A percentile compares a stretch with the other conserved stretches of the same genome.
Conservation (phyloP, 1,140 invertebrate species). For the Anthonomus grandis region DNA sequence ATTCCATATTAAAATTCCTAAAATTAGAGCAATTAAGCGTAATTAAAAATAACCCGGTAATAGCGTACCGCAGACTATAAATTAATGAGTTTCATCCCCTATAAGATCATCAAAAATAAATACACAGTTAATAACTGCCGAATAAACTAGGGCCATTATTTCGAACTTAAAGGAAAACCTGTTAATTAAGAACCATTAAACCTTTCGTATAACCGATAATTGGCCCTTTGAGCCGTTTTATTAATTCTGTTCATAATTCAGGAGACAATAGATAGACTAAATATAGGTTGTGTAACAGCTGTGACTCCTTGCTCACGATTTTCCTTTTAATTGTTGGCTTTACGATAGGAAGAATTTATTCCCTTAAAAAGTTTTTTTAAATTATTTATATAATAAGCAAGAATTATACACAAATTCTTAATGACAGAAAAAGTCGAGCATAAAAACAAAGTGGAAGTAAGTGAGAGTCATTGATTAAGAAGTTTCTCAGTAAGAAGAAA, state of each 20-base stretch:
- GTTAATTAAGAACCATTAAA: conserved; percentile 28
- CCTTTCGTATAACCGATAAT: conserved; percentile 28
- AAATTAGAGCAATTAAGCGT: background rate
- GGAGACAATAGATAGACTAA: conserved; percentile 26
- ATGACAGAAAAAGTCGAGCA: no score
- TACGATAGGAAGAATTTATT: background rate
- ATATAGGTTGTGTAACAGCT: conserved; percentile 27
- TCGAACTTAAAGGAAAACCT: conserved; percentile 18
- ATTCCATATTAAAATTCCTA: background rate
- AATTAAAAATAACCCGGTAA: background rate
- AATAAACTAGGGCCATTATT: conserved; percentile 21
- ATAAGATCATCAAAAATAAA: conserved; percentile 18
- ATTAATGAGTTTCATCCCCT: background rate
- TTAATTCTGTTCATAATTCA: conserved; percentile 29
- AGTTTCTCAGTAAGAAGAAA: conserved; percentile 15
- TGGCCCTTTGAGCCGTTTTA: conserved; percentile 22
- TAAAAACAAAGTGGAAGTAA: no score
- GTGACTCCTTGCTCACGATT: conserved; percentile 27
- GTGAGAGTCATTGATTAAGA: conserved; percentile 18
- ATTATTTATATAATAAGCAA: no score
- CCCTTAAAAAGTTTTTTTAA: no score
- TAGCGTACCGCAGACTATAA: background rate
- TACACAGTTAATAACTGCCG: conserved; percentile 14
- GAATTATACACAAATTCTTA: no score
- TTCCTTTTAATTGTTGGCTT: conserved; percentile 18